A percentile compares a stretch with the other conserved stretches of the same genome.
Evolutionary conservation across 2,888 invertebrate genomes (phyloP).

Genomic region (Agriopis marginaria): DNA sequence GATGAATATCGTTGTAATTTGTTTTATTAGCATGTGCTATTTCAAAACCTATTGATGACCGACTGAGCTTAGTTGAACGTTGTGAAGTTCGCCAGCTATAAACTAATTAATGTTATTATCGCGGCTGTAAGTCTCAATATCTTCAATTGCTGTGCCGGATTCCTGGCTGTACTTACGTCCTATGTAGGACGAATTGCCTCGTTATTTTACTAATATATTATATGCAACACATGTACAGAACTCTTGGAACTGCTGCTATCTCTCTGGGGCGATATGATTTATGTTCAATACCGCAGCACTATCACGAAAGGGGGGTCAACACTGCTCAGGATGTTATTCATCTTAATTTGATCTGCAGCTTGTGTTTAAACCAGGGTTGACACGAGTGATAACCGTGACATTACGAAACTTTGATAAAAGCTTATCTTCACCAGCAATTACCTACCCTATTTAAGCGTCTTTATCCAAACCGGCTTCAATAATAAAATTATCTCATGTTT

Average conservation of each 20-base stretch:
- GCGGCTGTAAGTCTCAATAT: conserved; percentile 32
- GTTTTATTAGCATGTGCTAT: conserved; percentile 55
- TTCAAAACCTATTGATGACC: conserved; percentile 40
- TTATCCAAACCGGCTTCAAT: conserved; percentile 8
- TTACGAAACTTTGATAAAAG: conserved; percentile 25
- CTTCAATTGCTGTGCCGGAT: conserved; percentile 30
- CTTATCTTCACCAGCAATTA: conserved; percentile 30
- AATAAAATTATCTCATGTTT: conserved; percentile 21
- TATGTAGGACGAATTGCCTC: conserved; percentile 5
- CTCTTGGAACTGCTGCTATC: conserved; percentile 46
- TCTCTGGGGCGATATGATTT: conserved; percentile 63
- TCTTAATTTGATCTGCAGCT: conserved; percentile 68
- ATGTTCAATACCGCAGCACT: conserved; percentile 59
- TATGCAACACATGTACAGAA: conserved; percentile 27
- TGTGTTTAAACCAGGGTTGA: conserved; percentile 44
- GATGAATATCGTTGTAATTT: conserved; percentile 56
- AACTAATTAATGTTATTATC: conserved; percentile 42
- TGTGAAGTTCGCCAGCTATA: conserved; percentile 43
- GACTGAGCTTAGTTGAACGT: conserved; percentile 41
- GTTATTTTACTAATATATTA: conserved; percentile 11
- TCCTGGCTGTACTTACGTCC: conserved; percentile 5
- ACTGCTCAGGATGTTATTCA: conserved; percentile 70
- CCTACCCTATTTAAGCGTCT: conserved; percentile 7
- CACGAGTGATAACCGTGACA: conserved; percentile 28
- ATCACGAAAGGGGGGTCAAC: conserved; percentile 66